Evolutionary conservation across 2,888 invertebrate species (phyloP), one percentile per base, ranked within the genome.

Genomic region (Drosophila emarginata): DNA sequence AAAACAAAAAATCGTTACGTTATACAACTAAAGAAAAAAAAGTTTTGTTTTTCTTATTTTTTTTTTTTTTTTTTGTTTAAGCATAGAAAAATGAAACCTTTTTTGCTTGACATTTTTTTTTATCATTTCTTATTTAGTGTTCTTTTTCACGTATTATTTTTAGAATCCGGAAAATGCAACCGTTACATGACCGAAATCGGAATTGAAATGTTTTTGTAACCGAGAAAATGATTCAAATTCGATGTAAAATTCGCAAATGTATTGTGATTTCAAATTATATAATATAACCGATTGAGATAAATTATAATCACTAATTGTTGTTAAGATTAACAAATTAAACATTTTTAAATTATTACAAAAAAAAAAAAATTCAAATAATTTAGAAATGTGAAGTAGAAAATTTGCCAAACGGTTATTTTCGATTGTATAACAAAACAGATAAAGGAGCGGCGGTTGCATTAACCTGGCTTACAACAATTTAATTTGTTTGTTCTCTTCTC

Each of bases 21-120:
- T 37, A 37, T 40, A n/a, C 39, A 15, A 58, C 39, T 11, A 23
- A 58, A 37, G 14, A 4, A 11, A 39, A 59, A 58, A 14, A 12
- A 50, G 14, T 54, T 26, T 14, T 60, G 11, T 57, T 57, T 52
- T 18, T 50, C 18, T 14, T 60, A 23, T 23, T 26, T 26, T 26
- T 26, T 26, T 26, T 36, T 12, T 36, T 23, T 36, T 1, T 9
- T 1, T 9, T 12, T 1, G 36, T 56, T 21, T 18, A 18, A 58
- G 39, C 39, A 23, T 58, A 40, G 39, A 26, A 26, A 58, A 58
- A 39, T 58, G 58, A 58, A 58, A 58, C 58, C 53, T 53, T 57
- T 32, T 32, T 26, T 39, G 28, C 64, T 39, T 28, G 12, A 52
- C 12, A 14, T 52, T 61, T 11, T 65, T 37, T 61, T 52, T 39